Conservation (phyloP, 2,113 vertebrate species). For the Nerophis ophidion region DNA sequence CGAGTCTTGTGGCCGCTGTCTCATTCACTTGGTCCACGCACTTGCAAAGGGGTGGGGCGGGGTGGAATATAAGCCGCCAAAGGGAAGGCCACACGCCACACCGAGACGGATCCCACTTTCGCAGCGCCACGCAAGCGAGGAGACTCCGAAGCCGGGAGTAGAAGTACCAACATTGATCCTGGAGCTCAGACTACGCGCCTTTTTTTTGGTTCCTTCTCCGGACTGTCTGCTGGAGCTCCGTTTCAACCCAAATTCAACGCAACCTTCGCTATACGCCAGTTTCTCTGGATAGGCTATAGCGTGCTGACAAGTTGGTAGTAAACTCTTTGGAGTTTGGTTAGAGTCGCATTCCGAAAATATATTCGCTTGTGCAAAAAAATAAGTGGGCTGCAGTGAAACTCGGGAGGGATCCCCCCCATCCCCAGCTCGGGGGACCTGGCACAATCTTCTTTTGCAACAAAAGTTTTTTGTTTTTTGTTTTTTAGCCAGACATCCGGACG, state of each 20-base stretch:
- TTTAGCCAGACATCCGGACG: slow-evolving; percentile 23
- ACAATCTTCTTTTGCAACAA: slow-evolving; percentile 35
- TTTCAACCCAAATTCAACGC: slow-evolving; percentile 41
- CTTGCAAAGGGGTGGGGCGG: slow-evolving; percentile 59
- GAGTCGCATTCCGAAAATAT: slow-evolving; percentile 61
- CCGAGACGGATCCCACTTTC: slow-evolving; percentile 71
- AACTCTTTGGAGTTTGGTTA: slow-evolving; percentile 82
- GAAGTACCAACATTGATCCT: slow-evolving; percentile 74
- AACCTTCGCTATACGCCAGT: slow-evolving; percentile 53
- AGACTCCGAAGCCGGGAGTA: slow-evolving; percentile 82
- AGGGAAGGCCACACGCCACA: slow-evolving; percentile 67
- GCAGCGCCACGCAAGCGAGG: slow-evolving; percentile 73
- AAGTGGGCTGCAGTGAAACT: slow-evolving; percentile 73
- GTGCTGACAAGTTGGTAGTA: slow-evolving; percentile 74
- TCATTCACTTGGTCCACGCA: slow-evolving; percentile 76
- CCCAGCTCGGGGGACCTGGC: slow-evolving; percentile 52
- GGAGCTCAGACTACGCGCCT: slow-evolving; percentile 48
- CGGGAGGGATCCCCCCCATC: slow-evolving; percentile 59
- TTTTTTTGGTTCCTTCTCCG: slow-evolving; percentile 33
- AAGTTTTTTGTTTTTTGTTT: slow-evolving; percentile 17
- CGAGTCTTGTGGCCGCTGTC: slow-evolving; percentile 56
- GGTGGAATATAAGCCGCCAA: slow-evolving; percentile 65
- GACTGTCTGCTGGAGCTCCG: slow-evolving; percentile 66
- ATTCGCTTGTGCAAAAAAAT: slow-evolving; percentile 69
- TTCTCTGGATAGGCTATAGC: slow-evolving; percentile 56